A percentile compares a stretch with the other conserved stretches of the same genome.
phyloP scores from a whole-genome alignment of 1,140 invertebrate genomes.

The Andrena cerasifolii region DNA sequence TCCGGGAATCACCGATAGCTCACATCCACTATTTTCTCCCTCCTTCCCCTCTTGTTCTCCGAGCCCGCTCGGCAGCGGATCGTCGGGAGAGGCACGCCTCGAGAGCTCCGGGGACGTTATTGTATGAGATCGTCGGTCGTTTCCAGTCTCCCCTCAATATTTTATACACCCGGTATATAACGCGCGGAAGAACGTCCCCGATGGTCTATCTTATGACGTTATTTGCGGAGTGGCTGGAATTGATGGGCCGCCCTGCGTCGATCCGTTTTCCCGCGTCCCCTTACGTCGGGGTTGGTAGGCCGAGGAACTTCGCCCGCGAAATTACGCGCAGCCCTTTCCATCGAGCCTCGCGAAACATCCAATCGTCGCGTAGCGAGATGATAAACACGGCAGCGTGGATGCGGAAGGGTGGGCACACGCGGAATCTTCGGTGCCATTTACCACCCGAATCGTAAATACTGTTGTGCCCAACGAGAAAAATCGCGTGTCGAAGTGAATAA shows the following conservation, averaged over 20 bases:
- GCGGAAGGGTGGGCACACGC: neutral
- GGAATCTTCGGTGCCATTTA: slow-evolving; percentile 57
- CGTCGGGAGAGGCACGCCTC: slow-evolving; percentile 30
- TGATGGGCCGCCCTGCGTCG: slow-evolving; percentile 56
- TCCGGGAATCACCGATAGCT: slow-evolving; percentile 74
- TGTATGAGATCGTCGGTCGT: slow-evolving; percentile 67
- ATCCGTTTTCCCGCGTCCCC: slow-evolving; percentile 46
- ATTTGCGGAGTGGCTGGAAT: slow-evolving; percentile 71
- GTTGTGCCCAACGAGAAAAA: slow-evolving; percentile 3
- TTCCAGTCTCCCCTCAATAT: slow-evolving; percentile 61
- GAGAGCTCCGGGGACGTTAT: slow-evolving; percentile 71
- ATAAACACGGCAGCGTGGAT: slow-evolving; percentile 6
- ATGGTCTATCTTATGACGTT: slow-evolving; percentile 72
- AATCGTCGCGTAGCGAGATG: slow-evolving; percentile 21
- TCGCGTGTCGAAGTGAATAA: slow-evolving; percentile 29
- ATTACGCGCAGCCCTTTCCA: slow-evolving; percentile 49
- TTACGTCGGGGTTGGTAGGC: neutral
- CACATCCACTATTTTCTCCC: slow-evolving; percentile 62
- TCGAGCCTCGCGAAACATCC: slow-evolving; percentile 37
- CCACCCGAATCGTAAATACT: slow-evolving; percentile 55
- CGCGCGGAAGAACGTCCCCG: slow-evolving; percentile 51
- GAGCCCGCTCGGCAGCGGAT: slow-evolving; percentile 28
- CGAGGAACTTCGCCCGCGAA: slow-evolving; percentile 28
- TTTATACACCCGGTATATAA: slow-evolving; percentile 71
- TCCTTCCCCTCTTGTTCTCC: slow-evolving; percentile 20